These are phyloP conservation scores for Orientallactaga bullata DNA, from an alignment of 2,113 vertebrate species.

Conservation along the genomic window DNA sequence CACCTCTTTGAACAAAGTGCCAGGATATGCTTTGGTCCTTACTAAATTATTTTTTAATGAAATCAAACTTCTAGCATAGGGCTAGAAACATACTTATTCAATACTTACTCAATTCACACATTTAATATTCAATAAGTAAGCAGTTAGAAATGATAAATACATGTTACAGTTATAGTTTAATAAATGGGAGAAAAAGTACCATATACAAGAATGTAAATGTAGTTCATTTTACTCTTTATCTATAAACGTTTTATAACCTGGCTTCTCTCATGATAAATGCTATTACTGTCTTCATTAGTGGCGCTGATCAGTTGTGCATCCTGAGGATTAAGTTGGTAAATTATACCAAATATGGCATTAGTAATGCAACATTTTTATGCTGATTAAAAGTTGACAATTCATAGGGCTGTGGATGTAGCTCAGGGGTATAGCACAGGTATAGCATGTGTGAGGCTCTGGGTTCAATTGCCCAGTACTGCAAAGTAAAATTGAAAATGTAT, in stretches of 20 bases:
- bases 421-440: not conserved
- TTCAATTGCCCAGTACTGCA: not conserved
- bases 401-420: not conserved
- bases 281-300: not conserved
- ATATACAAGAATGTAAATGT: not conserved
- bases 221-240: not conserved
- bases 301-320: not conserved
- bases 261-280: not conserved
- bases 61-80: not conserved
- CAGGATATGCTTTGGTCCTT: not conserved
- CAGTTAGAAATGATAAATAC: not conserved
- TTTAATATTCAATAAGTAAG: no score
- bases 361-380: not conserved
- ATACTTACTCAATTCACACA: not conserved
- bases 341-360: slow-evolving; percentile 25
- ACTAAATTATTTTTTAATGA: not conserved
- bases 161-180: not conserved
- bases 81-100: not conserved
- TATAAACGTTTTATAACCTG: not conserved
- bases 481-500: not conserved
- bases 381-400: slow-evolving; percentile 16
- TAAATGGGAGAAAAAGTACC: not conserved
- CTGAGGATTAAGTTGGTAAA: not conserved
- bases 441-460: not conserved
- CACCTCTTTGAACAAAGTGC: not conserved